phyloP scores from a whole-genome alignment of 2,888 invertebrate species.

The Trissoscelio sp. region DNA sequence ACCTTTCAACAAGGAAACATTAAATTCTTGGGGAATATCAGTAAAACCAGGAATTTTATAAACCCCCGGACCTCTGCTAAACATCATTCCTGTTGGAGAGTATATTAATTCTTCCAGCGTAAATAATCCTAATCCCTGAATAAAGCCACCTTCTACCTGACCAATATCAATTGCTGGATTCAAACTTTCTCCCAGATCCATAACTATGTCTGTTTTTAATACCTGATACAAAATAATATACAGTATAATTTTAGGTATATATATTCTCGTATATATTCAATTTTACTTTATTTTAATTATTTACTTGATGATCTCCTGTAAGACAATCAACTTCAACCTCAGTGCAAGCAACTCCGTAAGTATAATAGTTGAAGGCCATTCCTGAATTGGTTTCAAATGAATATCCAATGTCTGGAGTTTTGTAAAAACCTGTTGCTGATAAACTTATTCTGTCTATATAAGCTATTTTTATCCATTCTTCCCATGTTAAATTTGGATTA shows the following conservation, averaged over 20 bases:
- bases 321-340: slow-evolving; percentile 97
- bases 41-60: slow-evolving; percentile 97
- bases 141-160: slow-evolving; percentile 97
- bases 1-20: slow-evolving; percentile 96
- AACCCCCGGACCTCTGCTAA: slow-evolving; percentile 95
- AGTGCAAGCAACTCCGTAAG: slow-evolving; percentile 93
- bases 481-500: slow-evolving; percentile 92
- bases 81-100: slow-evolving; percentile 92
- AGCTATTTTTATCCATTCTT: slow-evolving; percentile 91
- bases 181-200: slow-evolving; percentile 97
- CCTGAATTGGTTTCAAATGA: slow-evolving; percentile 89
- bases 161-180: slow-evolving; percentile 99
- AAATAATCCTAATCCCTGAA: slow-evolving; percentile 97
- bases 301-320: slow-evolving; percentile 94
- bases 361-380: slow-evolving; percentile 92
- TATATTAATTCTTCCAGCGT: slow-evolving; percentile 95
- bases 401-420: slow-evolving; percentile 90
- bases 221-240: slow-evolving; percentile 84
- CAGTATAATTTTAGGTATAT: too few relatives aligned
- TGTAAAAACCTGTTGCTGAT: slow-evolving; percentile 93
- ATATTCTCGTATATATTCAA: too few relatives aligned
- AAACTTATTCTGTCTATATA: slow-evolving; percentile 91
- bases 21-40: slow-evolving; percentile 96
- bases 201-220: slow-evolving; percentile 95
- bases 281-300: too few relatives aligned